These are phyloP conservation scores for Anoncus sp. DNA, from an alignment of 2,888 invertebrate species.

Conservation along the genomic window DNA sequence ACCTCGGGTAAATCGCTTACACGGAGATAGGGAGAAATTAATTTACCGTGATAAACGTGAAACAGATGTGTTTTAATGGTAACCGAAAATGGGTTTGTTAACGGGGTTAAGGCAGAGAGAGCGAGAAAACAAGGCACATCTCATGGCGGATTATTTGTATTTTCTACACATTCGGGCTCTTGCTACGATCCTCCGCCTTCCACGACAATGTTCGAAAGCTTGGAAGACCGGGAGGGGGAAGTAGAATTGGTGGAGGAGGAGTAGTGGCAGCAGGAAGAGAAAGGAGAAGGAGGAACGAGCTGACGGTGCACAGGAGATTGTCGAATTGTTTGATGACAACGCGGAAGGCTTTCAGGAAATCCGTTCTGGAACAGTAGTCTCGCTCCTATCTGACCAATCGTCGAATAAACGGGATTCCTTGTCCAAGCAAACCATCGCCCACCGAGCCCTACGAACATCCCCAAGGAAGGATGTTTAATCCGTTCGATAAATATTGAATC, in stretches of 20 bases:
- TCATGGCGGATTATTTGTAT: conserved; percentile 76
- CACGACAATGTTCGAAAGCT: conserved; percentile 16
- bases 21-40: conserved; percentile 75
- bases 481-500: conserved; percentile 53
- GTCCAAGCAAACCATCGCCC: conserved; percentile 25
- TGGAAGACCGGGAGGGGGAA: conserved; percentile 28
- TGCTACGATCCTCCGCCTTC: conserved; percentile 52
- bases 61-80: conserved; percentile 54
- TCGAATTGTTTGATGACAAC: conserved; percentile 56
- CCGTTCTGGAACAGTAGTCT: conserved; percentile 28
- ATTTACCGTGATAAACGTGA: conserved; percentile 78
- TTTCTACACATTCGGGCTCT: conserved; percentile 73
- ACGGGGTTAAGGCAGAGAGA: conserved; percentile 13
- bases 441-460: background rate
- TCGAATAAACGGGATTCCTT: conserved; percentile 13
- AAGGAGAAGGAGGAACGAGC: background rate
- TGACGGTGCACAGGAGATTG: conserved; percentile 56
- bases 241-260: background rate
- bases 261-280: background rate
- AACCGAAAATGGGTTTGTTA: conserved; percentile 34
- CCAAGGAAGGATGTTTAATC: conserved; percentile 45
- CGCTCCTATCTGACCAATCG: conserved; percentile 14
- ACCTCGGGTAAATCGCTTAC: no score
- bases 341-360: conserved; percentile 34
- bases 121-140: conserved; percentile 35